These are phyloP conservation scores for Melanostigma gelatinosum DNA, from an alignment of 2,113 vertebrate species.

Conservation along the genomic window DNA sequence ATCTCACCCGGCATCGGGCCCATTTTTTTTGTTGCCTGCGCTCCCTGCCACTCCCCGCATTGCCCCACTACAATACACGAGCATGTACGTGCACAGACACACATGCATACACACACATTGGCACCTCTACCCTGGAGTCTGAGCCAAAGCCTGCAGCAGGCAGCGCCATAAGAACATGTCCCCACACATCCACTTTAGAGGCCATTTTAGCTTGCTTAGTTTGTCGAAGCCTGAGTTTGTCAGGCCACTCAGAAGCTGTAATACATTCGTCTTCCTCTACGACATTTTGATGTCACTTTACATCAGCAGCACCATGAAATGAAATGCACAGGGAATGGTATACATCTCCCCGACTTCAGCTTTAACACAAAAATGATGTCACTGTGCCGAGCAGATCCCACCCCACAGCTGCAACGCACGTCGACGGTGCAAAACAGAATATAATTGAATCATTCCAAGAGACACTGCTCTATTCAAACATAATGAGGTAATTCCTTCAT, in stretches of 20 bases:
- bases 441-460: conserved; percentile 5
- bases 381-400: conserved; percentile 44
- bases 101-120: conserved; percentile 10
- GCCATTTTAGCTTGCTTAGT: conserved; percentile 50
- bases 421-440: background rate
- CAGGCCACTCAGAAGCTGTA: conserved; percentile 25
- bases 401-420: conserved; percentile 51
- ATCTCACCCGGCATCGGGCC: conserved; percentile 75
- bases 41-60: conserved; percentile 27
- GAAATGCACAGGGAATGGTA: conserved; percentile 30
- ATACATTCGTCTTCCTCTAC: conserved; percentile 36
- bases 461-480: conserved; percentile 22
- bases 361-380: conserved; percentile 31
- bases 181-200: conserved; percentile 55
- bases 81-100: conserved; percentile 26
- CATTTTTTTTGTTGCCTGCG: conserved; percentile 56
- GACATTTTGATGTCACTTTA: conserved; percentile 51
- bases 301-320: conserved; percentile 36
- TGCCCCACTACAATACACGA: conserved; percentile 33
- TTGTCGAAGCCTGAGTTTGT: conserved; percentile 45
- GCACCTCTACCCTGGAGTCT: conserved; percentile 35
- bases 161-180: conserved; percentile 64
- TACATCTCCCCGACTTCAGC: conserved; percentile 33
- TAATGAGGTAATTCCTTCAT: conserved; percentile 43
- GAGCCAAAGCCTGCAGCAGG: conserved; percentile 50